Evolutionary conservation across 2,888 invertebrate genomes (phyloP), one percentile per base, ranked within the genome.

Genomic region (Allophyes oxyacanthae): DNA sequence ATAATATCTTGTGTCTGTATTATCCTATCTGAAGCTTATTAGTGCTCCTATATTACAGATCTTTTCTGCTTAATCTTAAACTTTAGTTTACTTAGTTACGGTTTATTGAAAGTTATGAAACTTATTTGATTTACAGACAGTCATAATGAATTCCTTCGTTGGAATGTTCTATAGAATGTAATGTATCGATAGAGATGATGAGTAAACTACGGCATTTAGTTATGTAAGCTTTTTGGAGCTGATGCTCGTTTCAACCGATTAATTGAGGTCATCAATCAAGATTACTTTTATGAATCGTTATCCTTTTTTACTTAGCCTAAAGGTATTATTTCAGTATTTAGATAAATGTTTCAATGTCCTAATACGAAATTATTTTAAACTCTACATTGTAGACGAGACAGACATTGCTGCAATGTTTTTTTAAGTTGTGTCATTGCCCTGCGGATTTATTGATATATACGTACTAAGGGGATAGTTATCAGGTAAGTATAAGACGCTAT

Each of bases 381-480:
- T 68, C 50, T 57, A 51, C 37, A 32, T 56, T n/a, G 41, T 20
- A 68, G 51, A 59, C 38, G 36, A 36, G 51, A 66, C 52, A 50
- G 66, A 59, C 50, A 42, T 37, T 33, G 46, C 45, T 45, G 40
- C 51, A 48, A 53, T 57, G 50, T 65, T 59, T 64, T 62, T 59
- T 72, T 52, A 54, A 45, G 61, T 52, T 42, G 73, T 72, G 71
- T 72, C 73, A 72, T 69, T 72, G 71, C 64, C 74, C 72, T 50
- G 33, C 46, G 46, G 43, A 58, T 56, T 46, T 55, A 51, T 59
- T 8, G 8, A 38, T 44, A 41, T 40, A 30, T 62, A 38, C 26
- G 48, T 57, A 40, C 20, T 20, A 32, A 50, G 52, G 53, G 55
- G 61, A 61, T 63, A 52, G 70, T 64, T 64, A 28, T 44, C 20